These are phyloP conservation scores for Aphyosemion australe DNA, from an alignment of 2,113 vertebrate species.

Conservation along the genomic window DNA sequence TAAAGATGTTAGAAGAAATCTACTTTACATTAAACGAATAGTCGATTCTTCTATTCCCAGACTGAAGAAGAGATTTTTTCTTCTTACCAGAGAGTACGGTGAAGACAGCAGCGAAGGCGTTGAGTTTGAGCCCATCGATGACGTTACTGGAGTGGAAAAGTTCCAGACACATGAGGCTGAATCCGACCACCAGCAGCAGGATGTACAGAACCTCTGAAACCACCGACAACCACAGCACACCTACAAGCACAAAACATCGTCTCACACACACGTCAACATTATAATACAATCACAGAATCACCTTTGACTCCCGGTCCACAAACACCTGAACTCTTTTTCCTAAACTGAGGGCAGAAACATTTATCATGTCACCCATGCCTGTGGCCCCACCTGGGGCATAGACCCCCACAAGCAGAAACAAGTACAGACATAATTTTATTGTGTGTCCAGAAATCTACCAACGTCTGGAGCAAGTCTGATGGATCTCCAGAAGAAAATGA, in stretches of 20 bases:
- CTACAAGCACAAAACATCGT: conserved; percentile 66
- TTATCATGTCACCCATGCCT: too few relatives aligned
- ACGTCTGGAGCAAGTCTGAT: conserved; percentile 16
- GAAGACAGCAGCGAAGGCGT: conserved; percentile 97
- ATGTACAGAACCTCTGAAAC: conserved; percentile 97
- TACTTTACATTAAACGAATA: too few relatives aligned
- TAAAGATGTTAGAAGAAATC: too few relatives aligned
- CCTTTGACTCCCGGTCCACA: too few relatives aligned
- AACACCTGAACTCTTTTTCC: too few relatives aligned
- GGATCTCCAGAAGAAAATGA: conserved; percentile 1
- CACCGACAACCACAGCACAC: conserved; percentile 95
- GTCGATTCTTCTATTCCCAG: too few relatives aligned
- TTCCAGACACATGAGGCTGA: conserved; percentile 98
- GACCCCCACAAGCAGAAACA: too few relatives aligned
- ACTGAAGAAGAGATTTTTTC: not conserved
- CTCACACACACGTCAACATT: not conserved
- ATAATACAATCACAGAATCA: too few relatives aligned
- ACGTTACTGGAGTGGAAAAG: conserved; percentile 95
- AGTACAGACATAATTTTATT: too few relatives aligned
- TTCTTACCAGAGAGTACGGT: conserved; percentile 93
- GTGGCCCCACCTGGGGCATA: too few relatives aligned
- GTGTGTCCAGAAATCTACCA: not conserved
- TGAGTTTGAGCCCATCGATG: conserved; percentile 96
- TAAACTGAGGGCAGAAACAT: too few relatives aligned
- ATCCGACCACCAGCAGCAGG: conserved; percentile 92